These are phyloP conservation scores for Carpatolechia fugitivella DNA, from an alignment of 2,888 invertebrate species.

Conservation along the genomic window DNA sequence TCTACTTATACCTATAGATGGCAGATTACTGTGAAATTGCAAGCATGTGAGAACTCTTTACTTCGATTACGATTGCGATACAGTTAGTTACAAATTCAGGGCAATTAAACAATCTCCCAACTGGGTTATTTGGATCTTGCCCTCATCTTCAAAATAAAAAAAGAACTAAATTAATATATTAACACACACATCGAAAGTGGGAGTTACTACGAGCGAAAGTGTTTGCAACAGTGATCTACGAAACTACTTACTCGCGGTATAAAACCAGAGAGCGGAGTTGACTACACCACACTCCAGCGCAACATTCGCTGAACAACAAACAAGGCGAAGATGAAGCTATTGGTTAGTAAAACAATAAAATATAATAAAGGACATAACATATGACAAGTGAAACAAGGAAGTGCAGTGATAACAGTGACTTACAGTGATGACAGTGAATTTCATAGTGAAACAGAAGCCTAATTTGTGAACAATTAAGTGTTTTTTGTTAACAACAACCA, in stretches of 20 bases:
- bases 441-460: constrained; percentile 14
- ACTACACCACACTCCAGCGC: constrained; percentile 61
- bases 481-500: too few relatives aligned
- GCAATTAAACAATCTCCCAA: constrained; percentile 14
- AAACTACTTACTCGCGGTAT: constrained; percentile 63
- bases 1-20: background rate
- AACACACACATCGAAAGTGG: constrained; percentile 38
- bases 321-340: constrained; percentile 74
- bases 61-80: constrained; percentile 5
- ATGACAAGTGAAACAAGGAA: constrained; percentile 18
- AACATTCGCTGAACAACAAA: constrained; percentile 69
- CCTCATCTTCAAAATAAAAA: constrained; percentile 22
- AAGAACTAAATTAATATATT: constrained; percentile 26
- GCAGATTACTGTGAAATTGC: background rate
- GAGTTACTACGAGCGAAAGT: constrained; percentile 61
- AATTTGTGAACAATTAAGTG: background rate
- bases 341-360: constrained; percentile 58
- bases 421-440: constrained; percentile 11
- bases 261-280: constrained; percentile 49
- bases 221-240: constrained; percentile 63
- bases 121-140: constrained; percentile 15
- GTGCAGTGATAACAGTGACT: constrained; percentile 28
- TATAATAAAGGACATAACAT: constrained; percentile 17
- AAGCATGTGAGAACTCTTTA: background rate
- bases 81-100: constrained; percentile 10